Evolutionary conservation across 2,888 invertebrate species (phyloP).

Genomic region (Cataglyphis rosenhaueri): DNA sequence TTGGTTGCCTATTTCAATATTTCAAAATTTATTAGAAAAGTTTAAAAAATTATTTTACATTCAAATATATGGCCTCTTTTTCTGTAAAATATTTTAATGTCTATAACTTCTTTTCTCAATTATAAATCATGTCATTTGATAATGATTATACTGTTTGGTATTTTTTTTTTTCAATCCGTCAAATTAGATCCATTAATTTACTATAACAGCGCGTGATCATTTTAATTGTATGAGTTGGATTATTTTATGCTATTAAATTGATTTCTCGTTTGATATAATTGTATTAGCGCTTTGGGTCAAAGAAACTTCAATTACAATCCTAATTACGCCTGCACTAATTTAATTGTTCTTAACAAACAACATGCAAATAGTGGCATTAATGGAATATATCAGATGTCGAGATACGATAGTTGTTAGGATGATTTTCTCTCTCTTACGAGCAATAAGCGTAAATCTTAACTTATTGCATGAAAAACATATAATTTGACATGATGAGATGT

Average conservation of each 20-base stretch:
- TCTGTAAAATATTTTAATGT: neutral
- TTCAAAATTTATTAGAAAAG: neutral
- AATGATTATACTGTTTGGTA: neutral
- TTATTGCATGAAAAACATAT: neutral
- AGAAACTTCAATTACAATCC: neutral
- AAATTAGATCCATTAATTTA: neutral
- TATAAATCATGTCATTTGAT: neutral
- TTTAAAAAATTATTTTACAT: neutral
- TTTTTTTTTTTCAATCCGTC: neutral
- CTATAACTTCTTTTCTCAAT: neutral
- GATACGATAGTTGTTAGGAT: neutral
- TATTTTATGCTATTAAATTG: constrained; percentile 12
- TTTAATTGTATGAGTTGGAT: neutral
- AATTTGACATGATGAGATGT: neutral
- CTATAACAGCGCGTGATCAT: neutral
- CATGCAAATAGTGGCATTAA: neutral
- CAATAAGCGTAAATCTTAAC: neutral
- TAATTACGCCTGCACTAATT: neutral
- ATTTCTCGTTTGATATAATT: constrained; percentile 12
- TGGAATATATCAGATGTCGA: neutral
- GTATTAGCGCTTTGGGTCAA: neutral
- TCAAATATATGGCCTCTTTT: neutral
- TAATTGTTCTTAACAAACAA: constrained; percentile 6
- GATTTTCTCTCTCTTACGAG: neutral
- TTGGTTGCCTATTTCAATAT: neutral